Conservation (phyloP, 2,113 vertebrate genomes). For the Tympanuchus pallidicinctus region DNA sequence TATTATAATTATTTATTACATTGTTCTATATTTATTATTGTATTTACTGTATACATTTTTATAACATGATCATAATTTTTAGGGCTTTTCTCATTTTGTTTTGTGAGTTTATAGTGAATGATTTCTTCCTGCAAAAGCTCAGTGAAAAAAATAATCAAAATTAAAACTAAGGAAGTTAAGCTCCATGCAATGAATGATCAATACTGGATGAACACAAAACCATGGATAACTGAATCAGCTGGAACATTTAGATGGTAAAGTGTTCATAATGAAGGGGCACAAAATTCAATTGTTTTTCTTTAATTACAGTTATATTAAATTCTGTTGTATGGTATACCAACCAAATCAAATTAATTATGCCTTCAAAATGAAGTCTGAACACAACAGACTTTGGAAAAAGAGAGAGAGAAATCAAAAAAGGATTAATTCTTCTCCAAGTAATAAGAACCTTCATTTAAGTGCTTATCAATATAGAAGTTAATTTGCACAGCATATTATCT, state of each 20-base stretch:
- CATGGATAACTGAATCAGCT: background rate
- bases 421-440: background rate
- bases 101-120: background rate
- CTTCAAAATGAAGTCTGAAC: background rate
- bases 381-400: background rate
- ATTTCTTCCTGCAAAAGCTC: background rate
- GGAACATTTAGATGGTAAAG: background rate
- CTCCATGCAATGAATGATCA: background rate
- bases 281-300: background rate
- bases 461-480: slow-evolving; percentile 3
- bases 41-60: background rate
- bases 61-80: background rate
- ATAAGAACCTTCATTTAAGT: slow-evolving; percentile 4
- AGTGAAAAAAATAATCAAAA: background rate
- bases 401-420: background rate
- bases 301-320: background rate
- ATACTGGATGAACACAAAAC: background rate
- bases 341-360: background rate
- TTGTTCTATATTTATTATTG: background rate
- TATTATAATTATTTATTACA: background rate
- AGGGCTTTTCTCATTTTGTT: background rate
- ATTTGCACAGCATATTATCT: slow-evolving; percentile 10
- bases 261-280: background rate
- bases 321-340: background rate
- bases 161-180: background rate